Conservation (phyloP, 2,888 invertebrate genomes). For the Beris chalybata region DNA sequence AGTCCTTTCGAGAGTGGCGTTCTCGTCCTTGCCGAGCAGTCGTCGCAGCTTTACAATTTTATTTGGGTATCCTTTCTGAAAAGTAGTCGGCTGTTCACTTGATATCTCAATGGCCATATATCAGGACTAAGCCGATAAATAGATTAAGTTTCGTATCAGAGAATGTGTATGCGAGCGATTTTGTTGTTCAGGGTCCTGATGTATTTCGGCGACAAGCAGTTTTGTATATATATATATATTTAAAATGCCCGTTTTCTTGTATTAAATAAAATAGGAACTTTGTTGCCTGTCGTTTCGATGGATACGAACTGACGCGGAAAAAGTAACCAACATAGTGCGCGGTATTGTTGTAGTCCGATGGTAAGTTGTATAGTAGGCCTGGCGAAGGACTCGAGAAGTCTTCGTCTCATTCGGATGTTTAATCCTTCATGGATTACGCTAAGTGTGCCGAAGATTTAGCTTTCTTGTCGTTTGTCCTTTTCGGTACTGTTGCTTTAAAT, state of each 20-base stretch:
- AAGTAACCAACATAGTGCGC: too few species aligned
- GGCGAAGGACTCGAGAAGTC: constrained; percentile 17
- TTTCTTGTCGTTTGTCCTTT: constrained; percentile 35
- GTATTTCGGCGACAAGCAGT: too few species aligned
- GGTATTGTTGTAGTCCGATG: constrained; percentile 27
- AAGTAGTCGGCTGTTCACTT: constrained; percentile 32
- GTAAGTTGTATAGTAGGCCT: constrained; percentile 5
- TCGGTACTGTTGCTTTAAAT: constrained; percentile 24
- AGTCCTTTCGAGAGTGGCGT: too few species aligned
- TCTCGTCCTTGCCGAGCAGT: too few species aligned
- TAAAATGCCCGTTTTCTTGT: too few species aligned
- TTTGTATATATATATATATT: too few species aligned
- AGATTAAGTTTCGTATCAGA: constrained; percentile 37
- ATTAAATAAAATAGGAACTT: too few species aligned
- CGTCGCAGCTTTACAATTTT: too few species aligned
- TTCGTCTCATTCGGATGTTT: constrained; percentile 34
- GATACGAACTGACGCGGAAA: too few species aligned
- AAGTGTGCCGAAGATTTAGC: constrained; percentile 39
- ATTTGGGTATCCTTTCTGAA: too few species aligned
- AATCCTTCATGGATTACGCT: constrained; percentile 41
- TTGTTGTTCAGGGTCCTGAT: background rate
- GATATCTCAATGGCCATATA: constrained; percentile 40
- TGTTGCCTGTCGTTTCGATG: too few species aligned
- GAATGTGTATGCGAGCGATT: background rate
- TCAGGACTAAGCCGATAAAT: constrained; percentile 40